Conservation (phyloP, 1,140 invertebrate species). For the Diprion similis region DNA sequence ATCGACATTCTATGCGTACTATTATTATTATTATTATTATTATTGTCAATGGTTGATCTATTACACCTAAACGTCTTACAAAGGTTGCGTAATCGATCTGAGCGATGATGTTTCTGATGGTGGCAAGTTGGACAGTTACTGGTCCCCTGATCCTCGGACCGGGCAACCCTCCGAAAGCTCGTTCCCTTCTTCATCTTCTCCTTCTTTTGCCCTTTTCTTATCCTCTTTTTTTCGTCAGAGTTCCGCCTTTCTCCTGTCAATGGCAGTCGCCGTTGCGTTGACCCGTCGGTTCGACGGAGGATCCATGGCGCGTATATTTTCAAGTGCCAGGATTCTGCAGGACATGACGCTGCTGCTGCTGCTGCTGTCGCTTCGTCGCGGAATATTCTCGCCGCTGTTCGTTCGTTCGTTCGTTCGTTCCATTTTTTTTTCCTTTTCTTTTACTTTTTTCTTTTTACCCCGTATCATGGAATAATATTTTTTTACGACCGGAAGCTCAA, state of each 20-base stretch:
- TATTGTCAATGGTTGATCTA: not conserved
- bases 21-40: too few relatives aligned
- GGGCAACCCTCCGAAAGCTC: not conserved
- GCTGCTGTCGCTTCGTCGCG: slow-evolving; percentile 2
- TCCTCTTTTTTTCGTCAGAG: not conserved
- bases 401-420: slow-evolving; percentile 11
- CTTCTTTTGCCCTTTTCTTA: not conserved
- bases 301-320: not conserved
- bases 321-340: slow-evolving; percentile 6
- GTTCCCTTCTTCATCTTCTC: not conserved
- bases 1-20: too few relatives aligned
- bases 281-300: not conserved
- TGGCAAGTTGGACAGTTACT: not conserved
- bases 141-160: not conserved
- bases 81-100: not conserved
- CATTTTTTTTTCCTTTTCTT: slow-evolving; percentile 7
- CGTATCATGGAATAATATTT: slow-evolving; percentile 10
- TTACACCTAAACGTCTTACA: not conserved
- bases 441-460: slow-evolving; percentile 2
- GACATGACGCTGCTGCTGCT: too few relatives aligned
- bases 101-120: not conserved
- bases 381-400: not conserved
- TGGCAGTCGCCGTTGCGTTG: not conserved
- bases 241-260: slow-evolving; percentile 9
- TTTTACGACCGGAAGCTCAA: slow-evolving; percentile 18